Evolutionary conservation across 2,113 vertebrate genomes (phyloP), one percentile per base, ranked within the genome.

Genomic region (Lethenteron reissneri): DNA sequence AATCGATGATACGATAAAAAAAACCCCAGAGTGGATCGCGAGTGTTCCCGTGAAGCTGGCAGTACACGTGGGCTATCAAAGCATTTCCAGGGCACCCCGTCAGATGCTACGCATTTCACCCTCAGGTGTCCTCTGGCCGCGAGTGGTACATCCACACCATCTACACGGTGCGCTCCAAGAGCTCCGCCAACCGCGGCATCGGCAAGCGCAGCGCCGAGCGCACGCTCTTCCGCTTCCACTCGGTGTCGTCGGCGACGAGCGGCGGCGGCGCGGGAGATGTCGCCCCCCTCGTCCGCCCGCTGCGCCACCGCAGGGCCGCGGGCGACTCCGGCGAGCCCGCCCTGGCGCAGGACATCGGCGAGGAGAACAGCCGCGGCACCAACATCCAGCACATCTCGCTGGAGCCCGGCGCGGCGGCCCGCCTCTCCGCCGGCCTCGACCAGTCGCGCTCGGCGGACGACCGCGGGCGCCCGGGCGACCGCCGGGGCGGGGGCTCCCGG

Each of bases 371-470:
- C 75, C 82, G 88, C 1, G 92, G 91, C 62, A 97, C 92, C 2
- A 95, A 94, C 77, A 92, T 97, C 73, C 84, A 88, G 71, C 92
- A 97, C 73, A 82, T 95, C 11, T 77, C 83, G 1, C 80, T 97
- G 75, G 85, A 90, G 41, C 41, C 6, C 41, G 41, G 41, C 41
- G 41, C 41, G 41, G 41, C 41, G 41, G 41, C 41, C 41, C 41
- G 41, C 41, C 41, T 41, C 41, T 41, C 41, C 5, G 41, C 41
- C 41, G 41, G 41, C 41, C 41, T 41, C 41, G 41, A 41, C 41
- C 41, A 41, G 5, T 41, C 41, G 41, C 41, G 41, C 41, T 41
- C 41, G 41, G 41, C 41, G 41, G 41, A 41, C 41, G 41, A 41
- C 41, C 41, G 41, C 41, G 41, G 41, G 41, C 41, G 41, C 1